Conservation (phyloP, 2,888 invertebrate species). For the Oegoconia quadripuncta region DNA sequence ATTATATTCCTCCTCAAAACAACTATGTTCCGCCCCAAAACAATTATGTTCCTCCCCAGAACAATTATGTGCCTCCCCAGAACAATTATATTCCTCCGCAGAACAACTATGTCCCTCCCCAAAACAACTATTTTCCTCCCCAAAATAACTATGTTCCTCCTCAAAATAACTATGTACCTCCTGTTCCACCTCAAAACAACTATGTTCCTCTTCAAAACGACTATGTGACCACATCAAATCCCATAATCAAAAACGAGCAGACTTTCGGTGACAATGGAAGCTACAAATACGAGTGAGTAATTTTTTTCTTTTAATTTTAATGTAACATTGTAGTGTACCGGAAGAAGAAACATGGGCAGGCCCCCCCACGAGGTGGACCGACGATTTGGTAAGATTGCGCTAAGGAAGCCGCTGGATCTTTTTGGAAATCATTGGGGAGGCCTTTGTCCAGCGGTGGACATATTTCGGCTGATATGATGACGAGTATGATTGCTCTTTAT, state of each 20-base stretch:
- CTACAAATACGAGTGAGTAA: constrained; percentile 77
- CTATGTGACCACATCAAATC: constrained; percentile 10
- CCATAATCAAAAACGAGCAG: constrained; percentile 71
- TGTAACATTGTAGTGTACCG: too few species aligned
- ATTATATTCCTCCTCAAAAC: constrained; percentile 19
- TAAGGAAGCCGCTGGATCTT: too few species aligned
- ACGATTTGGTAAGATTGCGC: too few species aligned
- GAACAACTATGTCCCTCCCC: constrained; percentile 24
- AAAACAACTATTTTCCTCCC: constrained; percentile 25
- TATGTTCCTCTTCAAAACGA: constrained; percentile 28
- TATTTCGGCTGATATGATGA: too few species aligned
- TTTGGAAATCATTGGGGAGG: too few species aligned
- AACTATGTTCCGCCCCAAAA: constrained; percentile 20
- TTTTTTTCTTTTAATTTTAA: constrained; percentile 5
- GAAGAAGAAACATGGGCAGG: too few species aligned
- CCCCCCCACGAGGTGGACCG: too few species aligned
- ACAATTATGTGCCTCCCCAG: constrained; percentile 21
- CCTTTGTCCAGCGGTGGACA: too few species aligned
- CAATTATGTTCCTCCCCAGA: constrained; percentile 19
- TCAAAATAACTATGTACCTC: constrained; percentile 27
- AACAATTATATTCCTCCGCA: constrained; percentile 25
- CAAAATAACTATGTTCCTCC: constrained; percentile 28
- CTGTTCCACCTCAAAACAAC: constrained; percentile 27
- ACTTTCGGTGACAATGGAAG: constrained; percentile 64
- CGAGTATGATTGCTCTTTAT: too few species aligned